These are phyloP conservation scores for Nibea coibor DNA, from an alignment of 2,113 vertebrate species.

Conservation along the genomic window DNA sequence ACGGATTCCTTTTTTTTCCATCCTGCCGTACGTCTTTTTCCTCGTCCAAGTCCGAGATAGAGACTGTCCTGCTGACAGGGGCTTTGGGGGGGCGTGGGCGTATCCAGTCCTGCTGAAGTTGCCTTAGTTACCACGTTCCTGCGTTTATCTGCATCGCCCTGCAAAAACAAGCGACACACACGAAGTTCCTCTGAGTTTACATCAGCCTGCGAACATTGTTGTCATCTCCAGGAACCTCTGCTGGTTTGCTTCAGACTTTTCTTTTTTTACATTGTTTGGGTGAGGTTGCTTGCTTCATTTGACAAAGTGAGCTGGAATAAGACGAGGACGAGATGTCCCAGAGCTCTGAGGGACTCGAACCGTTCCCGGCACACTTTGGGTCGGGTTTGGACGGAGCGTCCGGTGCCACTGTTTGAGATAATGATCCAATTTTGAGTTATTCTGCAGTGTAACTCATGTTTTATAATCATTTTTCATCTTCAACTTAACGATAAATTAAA, in stretches of 20 bases:
- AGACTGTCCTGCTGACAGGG: constrained; percentile 19
- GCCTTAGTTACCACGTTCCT: constrained; percentile 66
- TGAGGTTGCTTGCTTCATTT: neutral
- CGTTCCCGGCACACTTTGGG: neutral
- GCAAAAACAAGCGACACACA: neutral
- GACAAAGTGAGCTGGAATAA: neutral
- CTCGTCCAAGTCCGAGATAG: neutral
- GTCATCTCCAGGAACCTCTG: neutral
- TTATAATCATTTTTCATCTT: neutral
- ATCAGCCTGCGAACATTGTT: neutral
- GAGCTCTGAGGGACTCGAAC: neutral
- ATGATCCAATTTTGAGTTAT: constrained; percentile 15
- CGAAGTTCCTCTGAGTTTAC: constrained; percentile 32
- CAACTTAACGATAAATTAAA: neutral
- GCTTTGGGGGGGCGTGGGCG: neutral
- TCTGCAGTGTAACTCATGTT: neutral
- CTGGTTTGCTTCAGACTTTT: neutral
- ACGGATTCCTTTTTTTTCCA: neutral
- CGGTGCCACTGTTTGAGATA: neutral
- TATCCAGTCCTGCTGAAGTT: constrained; percentile 54
- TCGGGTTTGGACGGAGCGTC: neutral
- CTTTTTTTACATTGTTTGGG: no score
- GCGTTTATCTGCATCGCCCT: neutral
- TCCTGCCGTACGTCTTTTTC: constrained; percentile 2
- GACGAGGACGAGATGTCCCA: neutral